Base-by-base conservation (phyloP, 2,888 invertebrate genomes). In the Sinodicranocentrus sp. region DNA sequence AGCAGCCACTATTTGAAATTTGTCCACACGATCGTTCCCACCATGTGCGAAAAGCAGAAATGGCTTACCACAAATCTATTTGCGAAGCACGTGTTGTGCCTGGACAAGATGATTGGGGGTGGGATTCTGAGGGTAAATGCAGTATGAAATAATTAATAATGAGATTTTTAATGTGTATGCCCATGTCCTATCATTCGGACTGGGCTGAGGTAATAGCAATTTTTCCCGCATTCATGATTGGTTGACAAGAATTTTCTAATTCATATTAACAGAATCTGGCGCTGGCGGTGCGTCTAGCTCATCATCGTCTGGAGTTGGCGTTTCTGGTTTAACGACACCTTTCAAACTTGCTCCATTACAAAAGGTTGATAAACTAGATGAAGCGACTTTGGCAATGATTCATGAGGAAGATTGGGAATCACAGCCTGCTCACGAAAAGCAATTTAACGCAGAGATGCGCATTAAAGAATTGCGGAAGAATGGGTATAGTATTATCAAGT, bases 401-500 rank as follows among this genome's bases (percentile, higher is more conserved):
- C 6, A 1, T 25, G 44, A 5, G 13, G 71, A 71, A 10, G 63
- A 63, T 17, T 79, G 70, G 71, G 71, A 71, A 1, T 0, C 5
- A 0, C 0, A 2, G 2, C 23, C 26, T 28, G 48, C 17, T 5
- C 13, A 13, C 0, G 17, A 19, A n/a, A 39, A 21, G 8, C 15
- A 2, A 13, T 79, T 79, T 17, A 33, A 79, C 65, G 8, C 65
- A 0, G 65, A 65, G 1, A 39, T 65, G 39, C 63, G 39, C 0
- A 25, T 79, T 19, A 10, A 17, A 0, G 28, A 54, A 13, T 26
- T 52, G 19, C 71, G 79, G 0, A 26, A 23, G 19, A 0, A 0
- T 17, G 79, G 79, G 13, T 79, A 79, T 19, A 65, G 13, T 8
- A 25, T 79, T 6, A 23, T 72, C 3, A 70, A 70, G 78, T 78